phyloP scores from a whole-genome alignment of 1,140 invertebrate species.

The Periplaneta americana region DNA sequence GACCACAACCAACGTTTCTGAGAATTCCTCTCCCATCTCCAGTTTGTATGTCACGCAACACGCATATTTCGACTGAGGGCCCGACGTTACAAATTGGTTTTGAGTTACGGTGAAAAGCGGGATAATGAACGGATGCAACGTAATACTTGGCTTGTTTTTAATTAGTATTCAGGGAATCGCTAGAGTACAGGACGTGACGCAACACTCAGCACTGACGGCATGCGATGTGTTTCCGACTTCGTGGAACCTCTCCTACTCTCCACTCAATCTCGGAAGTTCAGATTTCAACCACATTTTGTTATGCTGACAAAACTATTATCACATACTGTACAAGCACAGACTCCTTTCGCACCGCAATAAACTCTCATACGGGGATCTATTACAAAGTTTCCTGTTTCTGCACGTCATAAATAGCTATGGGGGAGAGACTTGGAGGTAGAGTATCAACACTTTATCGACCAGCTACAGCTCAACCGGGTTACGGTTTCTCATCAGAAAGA shows the following conservation, averaged over 20 bases:
- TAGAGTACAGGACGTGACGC: neutral
- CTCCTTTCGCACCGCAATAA: no score
- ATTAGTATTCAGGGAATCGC: neutral
- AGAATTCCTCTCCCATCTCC: neutral
- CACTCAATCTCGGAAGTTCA: neutral
- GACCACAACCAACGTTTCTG: neutral
- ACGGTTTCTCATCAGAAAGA: no score
- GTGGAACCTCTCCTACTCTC: no score
- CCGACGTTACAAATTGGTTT: neutral
- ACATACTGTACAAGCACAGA: neutral
- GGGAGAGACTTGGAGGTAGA: no score
- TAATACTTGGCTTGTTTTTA: neutral
- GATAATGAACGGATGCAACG: neutral
- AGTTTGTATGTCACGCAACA: neutral
- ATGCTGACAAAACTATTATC: neutral
- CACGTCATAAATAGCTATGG: no score
- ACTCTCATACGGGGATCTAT: no score
- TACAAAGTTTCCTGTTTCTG: no score
- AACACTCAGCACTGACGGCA: neutral
- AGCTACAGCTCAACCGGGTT: no score
- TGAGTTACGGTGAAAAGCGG: neutral
- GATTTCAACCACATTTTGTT: neutral
- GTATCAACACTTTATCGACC: no score
- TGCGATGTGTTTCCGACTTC: neutral
- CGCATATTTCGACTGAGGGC: neutral